These are phyloP conservation scores for Scolopax rusticola DNA, from an alignment of 2,797 vertebrate species.

Conservation along the genomic window DNA sequence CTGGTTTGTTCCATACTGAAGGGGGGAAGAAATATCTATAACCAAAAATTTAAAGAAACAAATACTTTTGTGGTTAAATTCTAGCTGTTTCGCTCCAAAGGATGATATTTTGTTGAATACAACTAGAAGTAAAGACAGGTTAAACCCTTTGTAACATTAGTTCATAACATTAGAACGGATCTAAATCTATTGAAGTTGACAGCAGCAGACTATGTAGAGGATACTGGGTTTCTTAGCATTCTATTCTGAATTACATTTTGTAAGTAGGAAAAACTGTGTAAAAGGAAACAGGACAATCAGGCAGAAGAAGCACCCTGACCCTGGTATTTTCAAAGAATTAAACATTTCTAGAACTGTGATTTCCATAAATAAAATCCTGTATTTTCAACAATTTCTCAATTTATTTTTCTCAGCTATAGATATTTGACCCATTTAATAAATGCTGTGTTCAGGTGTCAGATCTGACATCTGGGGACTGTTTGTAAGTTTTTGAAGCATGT, in stretches of 20 bases:
- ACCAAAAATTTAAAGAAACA: background rate
- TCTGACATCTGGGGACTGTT: background rate
- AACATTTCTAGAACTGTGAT: background rate
- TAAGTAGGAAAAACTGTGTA: background rate
- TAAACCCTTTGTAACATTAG: background rate
- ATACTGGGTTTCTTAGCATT: background rate
- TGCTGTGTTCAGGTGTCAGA: background rate
- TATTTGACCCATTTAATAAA: background rate
- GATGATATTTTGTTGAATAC: background rate
- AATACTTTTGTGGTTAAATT: background rate
- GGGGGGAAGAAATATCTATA: background rate
- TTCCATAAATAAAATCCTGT: background rate
- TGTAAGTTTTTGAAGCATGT: background rate
- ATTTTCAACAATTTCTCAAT: background rate
- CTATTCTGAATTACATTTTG: background rate
- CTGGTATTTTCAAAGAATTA: background rate
- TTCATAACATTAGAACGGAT: background rate
- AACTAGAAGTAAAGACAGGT: background rate
- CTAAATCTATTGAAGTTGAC: background rate
- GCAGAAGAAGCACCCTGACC: background rate
- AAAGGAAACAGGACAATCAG: background rate
- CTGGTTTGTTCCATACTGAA: background rate
- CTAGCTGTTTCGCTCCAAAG: background rate
- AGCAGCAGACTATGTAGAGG: background rate
- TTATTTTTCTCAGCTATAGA: background rate